Base-by-base conservation (phyloP, 2,113 vertebrate species). In the Lathamus discolor region DNA sequence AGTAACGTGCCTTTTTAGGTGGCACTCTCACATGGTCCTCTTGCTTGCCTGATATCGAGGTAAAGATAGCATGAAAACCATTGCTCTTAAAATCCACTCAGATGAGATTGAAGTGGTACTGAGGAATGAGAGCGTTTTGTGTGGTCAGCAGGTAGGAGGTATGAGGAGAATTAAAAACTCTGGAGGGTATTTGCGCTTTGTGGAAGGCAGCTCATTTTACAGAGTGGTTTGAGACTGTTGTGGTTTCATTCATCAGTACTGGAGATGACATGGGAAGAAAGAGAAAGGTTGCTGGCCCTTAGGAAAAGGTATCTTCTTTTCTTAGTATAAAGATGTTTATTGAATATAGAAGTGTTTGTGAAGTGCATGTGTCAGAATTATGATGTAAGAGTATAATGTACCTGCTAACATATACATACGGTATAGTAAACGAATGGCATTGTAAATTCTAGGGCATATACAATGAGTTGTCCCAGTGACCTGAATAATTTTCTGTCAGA, bases 401-500 rank as follows among this genome's bases (percentile, higher is more conserved):
- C n/a, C 43, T 77, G 46, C 15, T 90, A 51, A 44, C 55, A 8
- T 88, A 20, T 68, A 29, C 20, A 37, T 17, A 31, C 7, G 48
- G 31, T 81, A 14, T 7, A 86, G 63, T 33, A 19, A 89, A 24
- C 1, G 3, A 81, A 37, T 46, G 54, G 11, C 46, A 57, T 16
- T 52, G 25, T 70, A 44, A 80, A 82, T 89, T 68, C 61, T 61
- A 66, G 78, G 39, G 29, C 88, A 73, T 35, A 61, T 68, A 43
- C 22, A 61, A 9, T 82, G 66, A 92, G 37, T 86, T 97, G 86
- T 82, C 84, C 86, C 23, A 90, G 57, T 94, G 91, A 95, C 92
- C 92, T 92, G 92, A 92, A 95, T 96, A 86, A 77, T 84, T 68
- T 92, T 86, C 67, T 49, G 51, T 67, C 41, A 59, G 75, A 85